Conservation (phyloP, 1,140 invertebrate species). For the Rhopalosiphum maidis region DNA sequence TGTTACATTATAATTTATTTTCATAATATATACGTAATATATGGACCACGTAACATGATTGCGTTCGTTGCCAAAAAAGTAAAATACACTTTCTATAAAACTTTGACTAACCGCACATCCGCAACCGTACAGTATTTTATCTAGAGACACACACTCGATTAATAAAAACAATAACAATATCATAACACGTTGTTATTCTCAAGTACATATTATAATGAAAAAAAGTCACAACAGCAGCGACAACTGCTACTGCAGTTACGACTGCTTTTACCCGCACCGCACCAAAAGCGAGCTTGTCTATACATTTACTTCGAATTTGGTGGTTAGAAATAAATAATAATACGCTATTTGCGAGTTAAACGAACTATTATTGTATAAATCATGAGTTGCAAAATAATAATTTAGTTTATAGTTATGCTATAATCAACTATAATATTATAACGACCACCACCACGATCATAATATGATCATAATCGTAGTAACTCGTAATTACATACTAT, state of each 20-base stretch:
- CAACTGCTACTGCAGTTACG: not conserved
- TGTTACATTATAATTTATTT: not conserved
- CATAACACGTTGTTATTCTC: not conserved
- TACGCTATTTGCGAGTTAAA: not conserved
- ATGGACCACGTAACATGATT: not conserved
- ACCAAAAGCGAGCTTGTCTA: conserved; percentile 47
- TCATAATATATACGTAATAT: no score
- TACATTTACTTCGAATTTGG: conserved; percentile 44
- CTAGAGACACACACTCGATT: not conserved
- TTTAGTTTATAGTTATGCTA: no score
- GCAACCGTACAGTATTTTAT: not conserved
- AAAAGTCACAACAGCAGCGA: not conserved
- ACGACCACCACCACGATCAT: not conserved
- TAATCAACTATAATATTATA: not conserved
- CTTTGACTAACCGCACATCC: not conserved
- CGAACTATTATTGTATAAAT: not conserved
- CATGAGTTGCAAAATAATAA: no score
- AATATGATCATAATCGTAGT: not conserved
- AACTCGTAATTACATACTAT: not conserved
- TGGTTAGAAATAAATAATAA: not conserved
- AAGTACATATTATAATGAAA: not conserved
- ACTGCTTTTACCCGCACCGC: not conserved
- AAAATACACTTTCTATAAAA: not conserved
- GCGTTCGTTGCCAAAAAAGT: not conserved
- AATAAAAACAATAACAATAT: conserved; percentile 6